These are phyloP conservation scores for Chrysochloris asiatica DNA, from an alignment of 2,113 vertebrate species.

Conservation along the genomic window DNA sequence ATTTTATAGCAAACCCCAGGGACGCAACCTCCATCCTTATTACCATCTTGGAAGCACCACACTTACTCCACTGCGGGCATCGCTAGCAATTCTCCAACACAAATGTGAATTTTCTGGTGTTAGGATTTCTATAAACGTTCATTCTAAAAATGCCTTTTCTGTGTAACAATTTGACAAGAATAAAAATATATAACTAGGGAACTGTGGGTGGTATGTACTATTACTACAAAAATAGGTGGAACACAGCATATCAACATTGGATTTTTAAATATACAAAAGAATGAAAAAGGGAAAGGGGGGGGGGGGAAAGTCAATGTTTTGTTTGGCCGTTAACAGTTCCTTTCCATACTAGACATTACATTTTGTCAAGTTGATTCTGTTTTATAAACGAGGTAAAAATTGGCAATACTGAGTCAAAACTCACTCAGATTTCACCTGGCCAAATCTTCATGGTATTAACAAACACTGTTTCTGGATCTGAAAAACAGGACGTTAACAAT, in stretches of 20 bases:
- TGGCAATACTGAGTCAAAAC: constrained; percentile 51
- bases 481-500: constrained; percentile 47
- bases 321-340: constrained; percentile 77
- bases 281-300: constrained; percentile 23
- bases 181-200: constrained; percentile 63
- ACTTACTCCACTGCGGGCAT: constrained; percentile 69
- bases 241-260: constrained; percentile 78
- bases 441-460: neutral
- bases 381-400: constrained; percentile 71
- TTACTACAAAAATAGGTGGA: constrained; percentile 84
- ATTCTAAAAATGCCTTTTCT: constrained; percentile 80
- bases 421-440: constrained; percentile 63
- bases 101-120: constrained; percentile 81
- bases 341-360: constrained; percentile 68
- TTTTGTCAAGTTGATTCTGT: constrained; percentile 69
- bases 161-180: constrained; percentile 82
- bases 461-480: constrained; percentile 40
- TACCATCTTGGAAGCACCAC: constrained; percentile 46
- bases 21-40: constrained; percentile 34
- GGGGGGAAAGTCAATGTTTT: constrained; percentile 75
- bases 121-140: constrained; percentile 80
- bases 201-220: constrained; percentile 81
- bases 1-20: constrained; percentile 64
- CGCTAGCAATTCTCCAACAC: constrained; percentile 80
- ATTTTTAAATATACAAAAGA: constrained; percentile 75